phyloP scores from a whole-genome alignment of 2,113 vertebrate species.

The Oryzias celebensis region DNA sequence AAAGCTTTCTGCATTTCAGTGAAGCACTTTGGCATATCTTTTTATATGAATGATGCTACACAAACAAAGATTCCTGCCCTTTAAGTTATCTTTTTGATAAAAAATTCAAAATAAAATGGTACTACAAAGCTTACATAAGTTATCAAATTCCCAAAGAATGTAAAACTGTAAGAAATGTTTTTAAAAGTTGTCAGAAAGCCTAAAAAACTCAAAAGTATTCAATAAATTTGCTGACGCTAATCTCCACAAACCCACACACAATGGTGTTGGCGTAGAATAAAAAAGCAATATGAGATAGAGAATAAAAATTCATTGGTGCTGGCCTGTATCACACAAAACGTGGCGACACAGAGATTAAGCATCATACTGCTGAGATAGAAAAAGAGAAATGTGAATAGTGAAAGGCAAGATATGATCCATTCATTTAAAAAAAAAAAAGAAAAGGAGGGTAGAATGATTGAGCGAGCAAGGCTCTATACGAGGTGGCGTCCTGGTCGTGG shows the following conservation, averaged over 20 bases:
- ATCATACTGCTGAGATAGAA: conserved; percentile 54
- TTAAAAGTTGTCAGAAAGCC: no score
- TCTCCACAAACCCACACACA: conserved; percentile 28
- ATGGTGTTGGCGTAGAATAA: conserved; percentile 52
- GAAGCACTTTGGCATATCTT: no score
- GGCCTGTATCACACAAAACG: conserved; percentile 63
- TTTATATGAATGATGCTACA: no score
- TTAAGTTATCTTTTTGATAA: no score
- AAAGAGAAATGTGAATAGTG: conserved; percentile 67
- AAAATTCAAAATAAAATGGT: no score
- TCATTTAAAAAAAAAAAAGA: conserved; percentile 70
- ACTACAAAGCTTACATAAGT: no score
- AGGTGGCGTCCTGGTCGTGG: conserved; percentile 68
- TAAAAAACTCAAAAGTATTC: conserved; percentile 5
- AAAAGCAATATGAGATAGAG: conserved; percentile 66
- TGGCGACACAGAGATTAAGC: conserved; percentile 67
- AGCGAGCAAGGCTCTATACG: conserved; percentile 39
- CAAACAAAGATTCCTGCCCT: no score
- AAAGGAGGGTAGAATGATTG: conserved; percentile 54
- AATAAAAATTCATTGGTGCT: conserved; percentile 72
- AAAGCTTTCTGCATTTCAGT: no score
- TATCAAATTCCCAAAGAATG: no score
- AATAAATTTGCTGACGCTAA: conserved; percentile 12
- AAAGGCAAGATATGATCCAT: conserved; percentile 76
- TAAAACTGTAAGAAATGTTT: no score